phyloP scores from a whole-genome alignment of 2,113 vertebrate species.

The Balaeniceps rex region DNA sequence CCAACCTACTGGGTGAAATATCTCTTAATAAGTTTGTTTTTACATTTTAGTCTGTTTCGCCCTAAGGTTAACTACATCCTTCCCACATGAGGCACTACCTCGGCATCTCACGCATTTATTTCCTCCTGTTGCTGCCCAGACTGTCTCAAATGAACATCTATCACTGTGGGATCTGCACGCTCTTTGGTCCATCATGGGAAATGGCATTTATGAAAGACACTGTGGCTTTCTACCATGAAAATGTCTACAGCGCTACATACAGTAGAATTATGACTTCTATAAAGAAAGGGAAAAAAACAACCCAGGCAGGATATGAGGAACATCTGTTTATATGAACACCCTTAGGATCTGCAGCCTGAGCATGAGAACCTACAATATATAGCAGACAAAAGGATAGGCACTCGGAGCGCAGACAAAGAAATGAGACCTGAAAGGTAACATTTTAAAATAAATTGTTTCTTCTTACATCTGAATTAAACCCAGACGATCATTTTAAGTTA shows the following conservation, averaged over 20 bases:
- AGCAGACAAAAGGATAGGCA: not conserved
- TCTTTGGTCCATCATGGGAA: conserved; percentile 6
- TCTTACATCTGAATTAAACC: conserved; percentile 60
- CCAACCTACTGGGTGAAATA: not conserved
- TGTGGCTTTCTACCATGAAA: conserved; percentile 48
- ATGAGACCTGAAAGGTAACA: conserved; percentile 40
- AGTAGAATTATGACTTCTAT: conserved; percentile 52
- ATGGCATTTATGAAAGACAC: conserved; percentile 37
- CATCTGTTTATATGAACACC: conserved; percentile 46
- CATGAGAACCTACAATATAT: not conserved
- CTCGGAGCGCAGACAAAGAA: not conserved
- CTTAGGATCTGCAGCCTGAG: conserved; percentile 21
- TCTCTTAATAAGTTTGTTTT: not conserved
- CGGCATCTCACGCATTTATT: not conserved
- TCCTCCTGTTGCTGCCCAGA: not conserved
- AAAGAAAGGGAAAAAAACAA: conserved; percentile 47
- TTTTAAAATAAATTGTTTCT: conserved; percentile 49
- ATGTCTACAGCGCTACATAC: conserved; percentile 34
- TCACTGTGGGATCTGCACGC: accelerated
- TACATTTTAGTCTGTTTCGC: not conserved
- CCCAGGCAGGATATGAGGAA: conserved; percentile 7
- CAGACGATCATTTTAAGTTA: conserved; percentile 62
- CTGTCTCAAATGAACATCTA: not conserved
- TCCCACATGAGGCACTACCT: not conserved
- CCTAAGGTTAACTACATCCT: not conserved